A percentile compares a stretch with the other conserved stretches of the same genome.
Evolutionary conservation across 2,888 invertebrate species (phyloP).

Genomic region (Strigamia maritima): DNA sequence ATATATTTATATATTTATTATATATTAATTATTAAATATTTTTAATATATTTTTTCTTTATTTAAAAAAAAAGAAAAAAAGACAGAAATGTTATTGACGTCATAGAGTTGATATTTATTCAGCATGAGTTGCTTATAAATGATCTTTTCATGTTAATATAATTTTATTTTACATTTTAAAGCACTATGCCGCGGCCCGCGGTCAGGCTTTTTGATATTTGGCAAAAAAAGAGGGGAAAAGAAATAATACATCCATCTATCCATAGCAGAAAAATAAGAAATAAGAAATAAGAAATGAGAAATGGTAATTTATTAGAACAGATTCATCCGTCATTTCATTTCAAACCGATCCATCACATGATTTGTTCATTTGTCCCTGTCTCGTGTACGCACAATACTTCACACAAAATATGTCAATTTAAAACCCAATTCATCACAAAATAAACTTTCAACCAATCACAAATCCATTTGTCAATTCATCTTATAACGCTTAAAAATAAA

Average conservation of each 20-base stretch:
- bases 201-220: too few species aligned
- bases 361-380: conserved; percentile 15
- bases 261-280: too few species aligned
- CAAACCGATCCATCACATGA: neutral
- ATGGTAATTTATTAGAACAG: neutral
- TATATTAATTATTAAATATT: too few species aligned
- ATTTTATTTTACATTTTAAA: neutral
- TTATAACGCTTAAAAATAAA: neutral
- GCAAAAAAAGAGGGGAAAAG: too few species aligned
- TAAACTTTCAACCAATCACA: neutral
- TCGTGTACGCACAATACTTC: neutral
- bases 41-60: neutral
- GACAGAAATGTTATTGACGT: neutral
- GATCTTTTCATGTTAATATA: neutral
- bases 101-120: neutral
- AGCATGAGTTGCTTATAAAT: neutral
- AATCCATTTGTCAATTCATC: neutral
- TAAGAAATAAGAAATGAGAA: too few species aligned
- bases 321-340: neutral
- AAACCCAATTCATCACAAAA: neutral
- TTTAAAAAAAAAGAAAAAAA: neutral
- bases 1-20: too few species aligned
- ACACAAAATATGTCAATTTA: neutral
- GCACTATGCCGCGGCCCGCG: neutral
- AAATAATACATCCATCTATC: too few species aligned